Percentiles rank a stretch among this genome's conserved stretches.
These are phyloP conservation scores for Lepidocyrtinus sp. DNA, from an alignment of 2,888 invertebrate species.

Conservation along the genomic window DNA sequence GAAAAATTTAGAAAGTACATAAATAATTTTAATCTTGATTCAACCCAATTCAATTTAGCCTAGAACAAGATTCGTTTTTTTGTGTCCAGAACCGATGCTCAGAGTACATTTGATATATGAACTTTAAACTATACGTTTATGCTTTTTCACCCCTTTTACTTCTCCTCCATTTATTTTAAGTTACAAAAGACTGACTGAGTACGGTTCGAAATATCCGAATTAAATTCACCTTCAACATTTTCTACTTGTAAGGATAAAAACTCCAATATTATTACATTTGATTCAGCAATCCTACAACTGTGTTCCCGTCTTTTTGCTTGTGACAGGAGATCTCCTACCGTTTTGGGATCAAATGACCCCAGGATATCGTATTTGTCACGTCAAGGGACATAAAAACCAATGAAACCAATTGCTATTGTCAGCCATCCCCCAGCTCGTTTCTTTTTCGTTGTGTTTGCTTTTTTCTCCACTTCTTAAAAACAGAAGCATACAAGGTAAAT, in stretches of 20 bases:
- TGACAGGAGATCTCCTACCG: slow-evolving; percentile 68
- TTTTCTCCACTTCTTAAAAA: slow-evolving; percentile 24
- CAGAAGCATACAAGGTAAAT: slow-evolving; percentile 43
- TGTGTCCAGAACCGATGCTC: background rate
- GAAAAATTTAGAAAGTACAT: no score
- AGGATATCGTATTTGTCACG: slow-evolving; percentile 70
- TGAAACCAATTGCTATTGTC: slow-evolving; percentile 68
- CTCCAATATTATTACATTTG: slow-evolving; percentile 30
- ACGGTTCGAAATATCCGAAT: background rate
- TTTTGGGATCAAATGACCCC: slow-evolving; percentile 70
- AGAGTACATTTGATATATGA: background rate
- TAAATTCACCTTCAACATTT: slow-evolving; percentile 22
- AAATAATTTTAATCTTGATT: slow-evolving; percentile 16
- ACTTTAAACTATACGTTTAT: slow-evolving; percentile 12
- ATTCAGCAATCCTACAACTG: slow-evolving; percentile 22
- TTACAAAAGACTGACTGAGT: background rate
- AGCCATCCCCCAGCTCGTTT: slow-evolving; percentile 59
- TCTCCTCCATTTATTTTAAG: slow-evolving; percentile 21
- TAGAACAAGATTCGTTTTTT: background rate
- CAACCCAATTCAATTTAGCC: background rate
- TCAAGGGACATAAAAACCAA: slow-evolving; percentile 68
- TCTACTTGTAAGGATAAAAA: slow-evolving; percentile 15
- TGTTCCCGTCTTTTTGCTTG: slow-evolving; percentile 59
- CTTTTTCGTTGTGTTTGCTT: slow-evolving; percentile 35
- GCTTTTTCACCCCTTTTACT: slow-evolving; percentile 51